Evolutionary conservation across 30 jellyfish, hydroid and myxozoan species (phyloP).

Genomic region (Aurelia sp.): DNA sequence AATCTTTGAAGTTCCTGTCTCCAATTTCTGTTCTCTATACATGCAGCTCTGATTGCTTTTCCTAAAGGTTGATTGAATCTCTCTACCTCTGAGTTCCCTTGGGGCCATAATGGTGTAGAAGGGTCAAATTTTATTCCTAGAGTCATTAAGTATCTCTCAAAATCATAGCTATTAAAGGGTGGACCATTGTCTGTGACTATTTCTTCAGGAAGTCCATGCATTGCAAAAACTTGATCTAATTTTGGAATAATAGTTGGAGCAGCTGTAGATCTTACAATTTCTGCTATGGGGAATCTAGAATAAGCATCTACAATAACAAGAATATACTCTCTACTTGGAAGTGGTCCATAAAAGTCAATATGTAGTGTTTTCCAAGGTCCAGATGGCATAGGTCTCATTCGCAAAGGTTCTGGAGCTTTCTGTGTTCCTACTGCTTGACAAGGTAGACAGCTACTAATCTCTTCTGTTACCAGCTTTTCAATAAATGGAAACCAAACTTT

Average conservation of each 20-base stretch:
- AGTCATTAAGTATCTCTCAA: background rate
- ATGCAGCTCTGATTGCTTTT: slow-evolving; percentile 37
- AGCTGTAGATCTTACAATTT: slow-evolving; percentile 31
- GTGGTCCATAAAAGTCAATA: slow-evolving; percentile 46
- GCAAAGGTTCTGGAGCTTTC: slow-evolving; percentile 25
- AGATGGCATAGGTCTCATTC: slow-evolving; percentile 21
- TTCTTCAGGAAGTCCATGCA: slow-evolving; percentile 30
- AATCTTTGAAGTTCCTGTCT: too few species aligned
- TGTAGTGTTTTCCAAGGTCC: slow-evolving; percentile 38
- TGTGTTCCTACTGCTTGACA: slow-evolving; percentile 41
- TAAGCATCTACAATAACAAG: slow-evolving; percentile 19
- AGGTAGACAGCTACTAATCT: background rate
- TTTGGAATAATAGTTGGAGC: slow-evolving; percentile 32
- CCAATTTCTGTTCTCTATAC: slow-evolving; percentile 45
- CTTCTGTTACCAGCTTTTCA: slow-evolving; percentile 13
- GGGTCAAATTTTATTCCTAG: slow-evolving; percentile 23
- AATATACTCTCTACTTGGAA: background rate
- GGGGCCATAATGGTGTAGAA: slow-evolving; percentile 48
- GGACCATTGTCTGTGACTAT: slow-evolving; percentile 65
- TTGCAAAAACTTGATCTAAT: slow-evolving; percentile 29
- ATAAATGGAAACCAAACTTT: slow-evolving; percentile 25
- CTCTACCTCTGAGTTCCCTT: slow-evolving; percentile 54
- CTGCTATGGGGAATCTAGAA: slow-evolving; percentile 58
- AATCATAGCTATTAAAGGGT: slow-evolving; percentile 44
- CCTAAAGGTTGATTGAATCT: slow-evolving; percentile 37